Conservation (phyloP, 2,797 vertebrate species). For the Holocentrus rufus region DNA sequence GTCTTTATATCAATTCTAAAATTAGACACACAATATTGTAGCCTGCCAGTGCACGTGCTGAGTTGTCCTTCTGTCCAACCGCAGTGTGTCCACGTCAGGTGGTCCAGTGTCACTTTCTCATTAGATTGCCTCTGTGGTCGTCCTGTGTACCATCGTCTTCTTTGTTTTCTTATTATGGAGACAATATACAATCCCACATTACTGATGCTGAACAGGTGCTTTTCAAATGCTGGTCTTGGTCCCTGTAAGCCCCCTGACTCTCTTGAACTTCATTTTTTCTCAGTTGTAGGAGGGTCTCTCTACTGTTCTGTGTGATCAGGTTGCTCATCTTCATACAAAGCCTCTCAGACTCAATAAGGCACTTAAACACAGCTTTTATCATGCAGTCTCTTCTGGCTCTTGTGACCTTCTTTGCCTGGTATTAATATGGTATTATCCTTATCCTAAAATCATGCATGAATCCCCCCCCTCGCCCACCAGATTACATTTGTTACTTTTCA, state of each 20-base stretch:
- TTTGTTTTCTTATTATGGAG: neutral
- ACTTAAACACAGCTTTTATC: conserved; percentile 45
- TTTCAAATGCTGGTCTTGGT: neutral
- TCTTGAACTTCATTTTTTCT: neutral
- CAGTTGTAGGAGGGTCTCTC: neutral
- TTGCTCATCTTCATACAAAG: conserved; percentile 37
- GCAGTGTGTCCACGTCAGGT: neutral
- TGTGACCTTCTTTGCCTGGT: conserved; percentile 17
- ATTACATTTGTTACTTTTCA: neutral
- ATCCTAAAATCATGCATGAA: conserved; percentile 13
- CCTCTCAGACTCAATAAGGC: conserved; percentile 43
- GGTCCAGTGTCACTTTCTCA: neutral
- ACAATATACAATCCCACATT: neutral
- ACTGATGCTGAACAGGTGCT: neutral
- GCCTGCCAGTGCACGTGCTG: neutral
- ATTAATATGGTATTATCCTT: conserved; percentile 47
- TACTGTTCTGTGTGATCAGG: conserved; percentile 2
- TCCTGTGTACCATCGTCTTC: neutral
- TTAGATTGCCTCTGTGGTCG: neutral
- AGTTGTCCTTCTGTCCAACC: conserved; percentile 12
- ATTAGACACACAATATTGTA: neutral
- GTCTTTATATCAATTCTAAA: neutral
- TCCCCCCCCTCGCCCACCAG: neutral
- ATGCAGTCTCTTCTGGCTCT: neutral
- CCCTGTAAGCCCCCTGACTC: neutral